These are phyloP conservation scores for Sparidentex hasta DNA, from an alignment of 2,797 vertebrate genomes.

Conservation along the genomic window DNA sequence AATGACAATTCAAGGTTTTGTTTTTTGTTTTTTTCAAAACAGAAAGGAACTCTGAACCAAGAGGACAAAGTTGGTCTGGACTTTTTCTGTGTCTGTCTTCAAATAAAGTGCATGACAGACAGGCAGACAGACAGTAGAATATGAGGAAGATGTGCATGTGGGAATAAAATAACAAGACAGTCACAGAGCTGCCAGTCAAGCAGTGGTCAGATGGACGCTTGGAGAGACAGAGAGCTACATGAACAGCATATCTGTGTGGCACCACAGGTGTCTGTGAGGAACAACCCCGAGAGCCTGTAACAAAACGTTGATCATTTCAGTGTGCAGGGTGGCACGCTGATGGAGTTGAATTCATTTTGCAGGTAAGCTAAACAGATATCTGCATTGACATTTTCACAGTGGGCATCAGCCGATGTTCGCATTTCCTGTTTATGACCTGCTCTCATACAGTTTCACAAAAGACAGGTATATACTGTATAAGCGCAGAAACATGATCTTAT, in stretches of 20 bases:
- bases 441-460: no score
- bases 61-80: slow-evolving; percentile 10
- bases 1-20: neutral
- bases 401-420: no score
- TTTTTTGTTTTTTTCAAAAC: no score
- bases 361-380: no score
- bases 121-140: slow-evolving; percentile 8
- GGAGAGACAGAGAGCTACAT: slow-evolving; percentile 7
- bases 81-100: slow-evolving; percentile 15
- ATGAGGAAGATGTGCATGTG: slow-evolving; percentile 1
- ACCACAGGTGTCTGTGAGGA: neutral
- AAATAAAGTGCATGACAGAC: slow-evolving; percentile 28
- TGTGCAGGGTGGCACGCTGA: neutral
- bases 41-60: slow-evolving; percentile 16
- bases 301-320: neutral
- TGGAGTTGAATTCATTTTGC: neutral
- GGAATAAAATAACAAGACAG: slow-evolving; percentile 26
- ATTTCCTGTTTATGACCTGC: no score
- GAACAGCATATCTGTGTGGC: neutral
- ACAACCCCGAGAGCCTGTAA: neutral
- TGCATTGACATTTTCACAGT: no score
- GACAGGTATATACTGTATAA: no score
- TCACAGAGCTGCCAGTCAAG: slow-evolving; percentile 37
- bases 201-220: slow-evolving; percentile 9
- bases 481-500: no score